A percentile compares a stretch with the other conserved stretches of the same genome.
Conservation (phyloP, 2,113 vertebrate genomes). For the Pterophyllum scalare region DNA sequence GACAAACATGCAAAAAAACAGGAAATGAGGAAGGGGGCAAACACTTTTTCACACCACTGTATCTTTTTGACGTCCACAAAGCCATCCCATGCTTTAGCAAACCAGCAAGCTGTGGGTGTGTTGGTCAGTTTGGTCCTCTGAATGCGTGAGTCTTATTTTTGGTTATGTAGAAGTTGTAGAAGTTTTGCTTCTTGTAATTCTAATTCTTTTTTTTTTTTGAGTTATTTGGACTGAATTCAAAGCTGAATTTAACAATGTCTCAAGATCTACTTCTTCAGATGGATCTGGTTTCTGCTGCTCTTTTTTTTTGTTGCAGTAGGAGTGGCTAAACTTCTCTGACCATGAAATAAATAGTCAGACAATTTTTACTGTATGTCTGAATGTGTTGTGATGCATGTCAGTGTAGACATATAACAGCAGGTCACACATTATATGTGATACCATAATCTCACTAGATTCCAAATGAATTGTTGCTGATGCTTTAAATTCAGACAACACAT, state of each 20-base stretch:
- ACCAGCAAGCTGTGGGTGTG: constrained; percentile 35
- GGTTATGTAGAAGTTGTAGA: neutral
- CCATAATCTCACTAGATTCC: neutral
- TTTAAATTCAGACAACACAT: neutral
- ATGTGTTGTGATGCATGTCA: constrained; percentile 53
- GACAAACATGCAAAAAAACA: too few relatives aligned
- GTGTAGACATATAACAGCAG: neutral
- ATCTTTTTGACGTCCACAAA: constrained; percentile 23
- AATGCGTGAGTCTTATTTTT: constrained; percentile 10
- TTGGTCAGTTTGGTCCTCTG: constrained; percentile 5
- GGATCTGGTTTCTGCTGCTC: constrained; percentile 32
- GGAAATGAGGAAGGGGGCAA: too few relatives aligned
- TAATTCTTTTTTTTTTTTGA: neutral
- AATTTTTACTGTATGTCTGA: neutral
- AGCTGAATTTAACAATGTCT: constrained; percentile 5
- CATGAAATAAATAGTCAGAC: neutral
- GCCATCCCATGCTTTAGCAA: constrained; percentile 59
- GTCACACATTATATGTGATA: neutral
- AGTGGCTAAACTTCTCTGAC: neutral
- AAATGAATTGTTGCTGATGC: neutral
- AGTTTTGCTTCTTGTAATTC: constrained; percentile 10
- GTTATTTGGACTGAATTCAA: constrained; percentile 22
- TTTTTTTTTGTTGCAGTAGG: constrained; percentile 28
- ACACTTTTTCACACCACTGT: too few relatives aligned
- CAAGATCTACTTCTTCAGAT: constrained; percentile 1